Conservation (phyloP, 2,113 vertebrate species). For the Syngnathoides biaculeatus region DNA sequence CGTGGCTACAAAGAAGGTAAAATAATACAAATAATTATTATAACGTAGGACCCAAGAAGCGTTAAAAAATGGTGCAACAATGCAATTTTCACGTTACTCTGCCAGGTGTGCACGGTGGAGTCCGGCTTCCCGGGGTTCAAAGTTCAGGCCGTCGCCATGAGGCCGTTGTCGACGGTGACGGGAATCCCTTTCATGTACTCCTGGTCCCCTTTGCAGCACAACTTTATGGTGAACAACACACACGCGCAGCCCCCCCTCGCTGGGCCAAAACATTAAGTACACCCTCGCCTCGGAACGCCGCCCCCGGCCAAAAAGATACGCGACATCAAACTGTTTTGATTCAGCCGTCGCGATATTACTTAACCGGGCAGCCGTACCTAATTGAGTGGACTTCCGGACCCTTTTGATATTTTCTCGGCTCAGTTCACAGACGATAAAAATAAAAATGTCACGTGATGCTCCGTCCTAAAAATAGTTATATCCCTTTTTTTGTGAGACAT, state of each 20-base stretch:
- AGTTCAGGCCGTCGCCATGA: slow-evolving; percentile 85
- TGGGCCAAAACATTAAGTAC: background rate
- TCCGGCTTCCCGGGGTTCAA: slow-evolving; percentile 87
- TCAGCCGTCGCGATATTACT: background rate
- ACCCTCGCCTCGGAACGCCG: background rate
- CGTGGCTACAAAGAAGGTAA: slow-evolving; percentile 84
- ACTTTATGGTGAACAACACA: slow-evolving; percentile 87
- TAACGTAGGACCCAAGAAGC: background rate
- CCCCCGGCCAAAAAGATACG: background rate
- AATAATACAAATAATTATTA: no score
- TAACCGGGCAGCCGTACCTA: background rate
- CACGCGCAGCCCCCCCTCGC: background rate
- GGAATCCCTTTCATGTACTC: slow-evolving; percentile 98
- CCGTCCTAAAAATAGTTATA: background rate
- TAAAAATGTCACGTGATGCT: background rate
- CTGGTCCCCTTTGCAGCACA: slow-evolving; percentile 98
- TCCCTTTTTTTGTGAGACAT: background rate
- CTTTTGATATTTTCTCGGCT: background rate
- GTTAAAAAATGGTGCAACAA: background rate
- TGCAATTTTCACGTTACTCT: no score
- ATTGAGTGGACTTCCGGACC: background rate
- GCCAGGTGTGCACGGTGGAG: slow-evolving; percentile 86
- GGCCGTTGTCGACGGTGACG: slow-evolving; percentile 88
- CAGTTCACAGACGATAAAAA: background rate
- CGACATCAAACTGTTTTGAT: background rate